Evolutionary conservation across 1,140 invertebrate genomes (phyloP).

Genomic region (Meteorus sp.): DNA sequence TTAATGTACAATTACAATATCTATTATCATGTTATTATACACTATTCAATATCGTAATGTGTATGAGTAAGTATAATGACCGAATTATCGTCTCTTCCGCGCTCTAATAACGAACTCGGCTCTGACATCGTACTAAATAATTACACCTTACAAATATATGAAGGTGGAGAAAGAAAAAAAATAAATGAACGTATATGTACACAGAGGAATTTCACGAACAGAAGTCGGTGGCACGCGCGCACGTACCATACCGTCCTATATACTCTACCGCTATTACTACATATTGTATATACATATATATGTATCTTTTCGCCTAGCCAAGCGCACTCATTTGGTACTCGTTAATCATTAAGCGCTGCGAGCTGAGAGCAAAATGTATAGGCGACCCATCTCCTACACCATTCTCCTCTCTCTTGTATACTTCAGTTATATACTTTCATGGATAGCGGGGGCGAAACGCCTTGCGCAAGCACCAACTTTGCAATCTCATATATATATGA

Average conservation of each 20-base stretch:
- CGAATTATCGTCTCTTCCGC: conserved; percentile 1
- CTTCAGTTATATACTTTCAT: neutral
- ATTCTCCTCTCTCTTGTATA: neutral
- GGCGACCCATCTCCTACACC: neutral
- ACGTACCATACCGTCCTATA: no score
- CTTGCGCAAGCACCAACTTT: conserved; percentile 24
- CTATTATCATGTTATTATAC: no score
- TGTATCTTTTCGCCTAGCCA: neutral
- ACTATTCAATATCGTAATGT: no score
- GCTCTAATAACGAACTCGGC: conserved; percentile 7
- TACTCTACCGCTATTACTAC: neutral
- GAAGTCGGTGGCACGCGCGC: no score
- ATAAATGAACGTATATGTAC: no score
- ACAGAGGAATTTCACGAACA: no score
- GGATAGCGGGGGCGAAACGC: conserved; percentile 10
- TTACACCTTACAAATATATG: neutral
- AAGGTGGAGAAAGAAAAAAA: neutral
- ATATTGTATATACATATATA: neutral
- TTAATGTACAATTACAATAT: no score
- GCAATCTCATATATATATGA: conserved; percentile 12
- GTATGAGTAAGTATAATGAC: conserved; percentile 3
- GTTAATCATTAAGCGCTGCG: conserved; percentile 11
- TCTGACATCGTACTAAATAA: conserved; percentile 1
- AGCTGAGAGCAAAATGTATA: conserved; percentile 1
- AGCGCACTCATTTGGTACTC: conserved; percentile 3